phyloP scores from a whole-genome alignment of 2,888 invertebrate genomes.

The Octonoba sinensis region DNA sequence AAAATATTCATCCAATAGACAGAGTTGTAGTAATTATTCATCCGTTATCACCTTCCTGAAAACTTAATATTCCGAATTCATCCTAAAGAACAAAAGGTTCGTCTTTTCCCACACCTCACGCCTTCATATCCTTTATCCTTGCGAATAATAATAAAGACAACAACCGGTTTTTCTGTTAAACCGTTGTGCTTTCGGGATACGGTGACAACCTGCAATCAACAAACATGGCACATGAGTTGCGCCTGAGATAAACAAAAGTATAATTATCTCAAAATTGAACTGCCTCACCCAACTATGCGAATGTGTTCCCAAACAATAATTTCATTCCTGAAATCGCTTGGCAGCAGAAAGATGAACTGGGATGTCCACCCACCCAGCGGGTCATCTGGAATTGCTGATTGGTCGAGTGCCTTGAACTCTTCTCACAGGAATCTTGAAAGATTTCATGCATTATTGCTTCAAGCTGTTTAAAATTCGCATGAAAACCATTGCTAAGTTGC shows the following conservation, averaged over 20 bases:
- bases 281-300: slow-evolving; percentile 25
- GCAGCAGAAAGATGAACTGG: not conserved
- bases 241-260: slow-evolving; percentile 12
- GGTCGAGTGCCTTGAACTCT: slow-evolving; percentile 26
- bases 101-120: slow-evolving; percentile 18
- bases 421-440: not conserved
- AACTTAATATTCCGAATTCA: slow-evolving; percentile 26
- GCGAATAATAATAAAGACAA: not conserved
- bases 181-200: slow-evolving; percentile 21
- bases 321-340: slow-evolving; percentile 11
- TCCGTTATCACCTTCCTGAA: too few species aligned
- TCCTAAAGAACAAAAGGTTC: slow-evolving; percentile 32
- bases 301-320: slow-evolving; percentile 22
- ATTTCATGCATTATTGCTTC: too few species aligned
- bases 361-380: slow-evolving; percentile 50
- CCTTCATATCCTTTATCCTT: slow-evolving; percentile 10
- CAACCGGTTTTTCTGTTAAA: slow-evolving; percentile 25
- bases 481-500: too few species aligned
- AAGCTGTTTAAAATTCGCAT: too few species aligned
- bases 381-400: not conserved
- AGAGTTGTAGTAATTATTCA: too few species aligned
- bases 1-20: too few species aligned
- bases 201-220: slow-evolving; percentile 50
- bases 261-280: slow-evolving; percentile 8
- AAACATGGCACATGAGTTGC: slow-evolving; percentile 4